Percentiles rank a stretch among this genome's conserved stretches.
Evolutionary conservation across 2,113 vertebrate species (phyloP).

Genomic region (Pagrus major): DNA sequence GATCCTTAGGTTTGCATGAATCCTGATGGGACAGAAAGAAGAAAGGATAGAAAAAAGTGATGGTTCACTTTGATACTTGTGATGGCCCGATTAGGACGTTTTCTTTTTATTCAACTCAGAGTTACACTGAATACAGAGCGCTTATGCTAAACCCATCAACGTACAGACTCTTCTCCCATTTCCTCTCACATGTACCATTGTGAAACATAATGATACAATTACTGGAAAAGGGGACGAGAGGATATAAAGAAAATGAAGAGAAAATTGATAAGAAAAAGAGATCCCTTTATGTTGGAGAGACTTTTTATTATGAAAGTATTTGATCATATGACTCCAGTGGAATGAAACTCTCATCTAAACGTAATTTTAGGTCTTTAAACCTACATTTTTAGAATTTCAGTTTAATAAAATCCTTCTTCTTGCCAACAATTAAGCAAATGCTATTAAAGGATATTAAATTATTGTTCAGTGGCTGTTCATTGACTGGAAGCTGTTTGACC

Average conservation of each 20-base stretch:
- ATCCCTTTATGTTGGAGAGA: neutral
- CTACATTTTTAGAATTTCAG: too few species aligned
- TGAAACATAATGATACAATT: neutral
- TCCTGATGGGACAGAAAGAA: neutral
- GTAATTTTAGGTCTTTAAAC: neutral
- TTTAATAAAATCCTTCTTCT: too few species aligned
- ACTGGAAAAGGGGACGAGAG: too few species aligned
- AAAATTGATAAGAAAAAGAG: neutral
- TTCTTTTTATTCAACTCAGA: too few species aligned
- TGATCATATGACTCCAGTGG: neutral
- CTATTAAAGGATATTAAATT: neutral
- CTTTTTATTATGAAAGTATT: neutral
- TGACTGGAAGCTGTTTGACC: too few species aligned
- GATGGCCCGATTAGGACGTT: too few species aligned
- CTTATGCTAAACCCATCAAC: too few species aligned
- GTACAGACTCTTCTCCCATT: too few species aligned
- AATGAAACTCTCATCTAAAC: neutral
- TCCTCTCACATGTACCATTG: too few species aligned
- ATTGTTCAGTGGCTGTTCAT: neutral
- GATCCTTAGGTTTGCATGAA: neutral
- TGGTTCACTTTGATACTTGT: neutral
- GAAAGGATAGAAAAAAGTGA: neutral
- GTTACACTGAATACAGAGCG: too few species aligned
- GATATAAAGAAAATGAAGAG: neutral
- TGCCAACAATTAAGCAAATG: neutral